phyloP scores from a whole-genome alignment of 2,797 vertebrate genomes.

The Tamandua tetradactyla region DNA sequence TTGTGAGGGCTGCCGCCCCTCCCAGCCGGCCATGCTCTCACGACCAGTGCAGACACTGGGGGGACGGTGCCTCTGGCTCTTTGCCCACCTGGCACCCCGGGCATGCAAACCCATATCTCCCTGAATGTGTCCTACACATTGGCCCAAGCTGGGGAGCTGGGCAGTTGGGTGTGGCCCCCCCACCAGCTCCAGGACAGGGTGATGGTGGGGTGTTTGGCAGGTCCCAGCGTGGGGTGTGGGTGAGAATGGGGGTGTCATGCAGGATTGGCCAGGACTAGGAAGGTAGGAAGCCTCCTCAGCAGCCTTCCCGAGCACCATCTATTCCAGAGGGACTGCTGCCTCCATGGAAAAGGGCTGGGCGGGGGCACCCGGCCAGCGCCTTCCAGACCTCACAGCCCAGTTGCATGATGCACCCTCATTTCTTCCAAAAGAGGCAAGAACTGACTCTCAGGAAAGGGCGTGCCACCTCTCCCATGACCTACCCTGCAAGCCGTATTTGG shows the following conservation, averaged over 20 bases:
- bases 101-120: not conserved
- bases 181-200: not conserved
- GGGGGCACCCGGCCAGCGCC: not conserved
- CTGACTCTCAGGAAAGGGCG: fast-evolving
- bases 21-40: not conserved
- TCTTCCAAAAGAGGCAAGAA: not conserved
- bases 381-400: not conserved
- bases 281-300: not conserved
- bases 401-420: not conserved
- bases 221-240: not conserved
- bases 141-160: not conserved
- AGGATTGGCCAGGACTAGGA: not conserved
- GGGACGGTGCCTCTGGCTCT: not conserved
- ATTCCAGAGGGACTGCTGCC: not conserved
- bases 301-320: not conserved
- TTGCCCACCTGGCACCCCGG: not conserved
- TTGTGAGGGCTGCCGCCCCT: not conserved
- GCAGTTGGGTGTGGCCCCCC: not conserved
- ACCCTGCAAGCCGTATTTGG: fast-evolving
- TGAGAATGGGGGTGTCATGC: not conserved
- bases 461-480: not conserved
- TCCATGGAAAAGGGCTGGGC: not conserved
- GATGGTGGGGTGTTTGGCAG: not conserved
- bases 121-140: not conserved
- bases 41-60: not conserved